Base-by-base conservation (phyloP, 1,140 invertebrate species). In the Bombus fervidus region DNA sequence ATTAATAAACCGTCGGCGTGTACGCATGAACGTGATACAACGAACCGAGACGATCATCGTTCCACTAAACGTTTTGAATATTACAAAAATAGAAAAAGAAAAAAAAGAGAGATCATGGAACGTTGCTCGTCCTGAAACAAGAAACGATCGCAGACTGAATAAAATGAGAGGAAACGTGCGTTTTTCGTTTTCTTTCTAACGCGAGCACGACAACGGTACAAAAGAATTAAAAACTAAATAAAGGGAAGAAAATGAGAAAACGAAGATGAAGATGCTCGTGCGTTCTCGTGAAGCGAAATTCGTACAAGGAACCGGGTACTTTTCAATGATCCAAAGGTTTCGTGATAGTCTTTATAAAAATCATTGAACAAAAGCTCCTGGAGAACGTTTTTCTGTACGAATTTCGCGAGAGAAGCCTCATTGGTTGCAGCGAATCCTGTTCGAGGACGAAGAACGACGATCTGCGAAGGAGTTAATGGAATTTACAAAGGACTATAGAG, bases 181-280 rank as follows among this genome's bases (percentile, higher is more conserved):
- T 85, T 73, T 86, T 41, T 85, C 62, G 13, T 73, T 53, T 83
- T 43, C 74, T 75, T 87, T 74, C 57, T 59, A 77, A 79, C 31
- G 86, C 78, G 86, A 85, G 83, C 74, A 86, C 78, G 80, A 78
- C 59, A 62, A 84, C 80, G 80, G 79, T 89, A 88, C 80, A 83
- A 71, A 71, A 28, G n/a, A 71, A 39, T 37, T 12, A n/a, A 41
- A 15, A 41, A 43, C 34, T 15, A 71, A 57, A n/a, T 74, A 53
- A 39, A 85, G 68, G 34, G 62, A 47, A 37, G 39, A 41, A 39
- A 53, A 69, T 13, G 22, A 43, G 6, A 10, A 25, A 64, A 53
- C 18, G 34, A 37, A 31, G 37, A 57, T 22, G 34, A 22, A 18
- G 66, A 74, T 66, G 74, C 81, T 87, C 81, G 69, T 41, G 66